Evolutionary conservation across 2,797 vertebrate genomes (phyloP).

Genomic region (Danio aesculapii): DNA sequence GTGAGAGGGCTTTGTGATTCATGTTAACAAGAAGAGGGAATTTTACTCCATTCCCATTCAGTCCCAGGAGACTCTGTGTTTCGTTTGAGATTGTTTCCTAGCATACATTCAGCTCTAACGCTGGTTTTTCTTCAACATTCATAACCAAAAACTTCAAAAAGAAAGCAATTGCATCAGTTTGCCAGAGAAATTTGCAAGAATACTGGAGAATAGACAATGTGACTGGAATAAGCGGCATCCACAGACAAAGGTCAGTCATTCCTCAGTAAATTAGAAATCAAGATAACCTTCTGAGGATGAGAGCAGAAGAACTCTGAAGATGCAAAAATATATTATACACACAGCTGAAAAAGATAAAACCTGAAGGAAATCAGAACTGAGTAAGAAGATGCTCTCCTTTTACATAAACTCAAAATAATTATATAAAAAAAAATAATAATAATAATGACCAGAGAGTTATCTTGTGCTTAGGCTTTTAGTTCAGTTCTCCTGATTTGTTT

Average conservation of each 20-base stretch:
- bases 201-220: not conserved
- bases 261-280: not conserved
- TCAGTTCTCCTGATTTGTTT: not conserved
- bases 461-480: not conserved
- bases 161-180: not conserved
- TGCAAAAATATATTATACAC: not conserved
- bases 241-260: slow-evolving; percentile 19
- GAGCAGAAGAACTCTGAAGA: not conserved
- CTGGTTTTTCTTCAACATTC: not conserved
- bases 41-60: slow-evolving; percentile 7
- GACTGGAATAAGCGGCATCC: not conserved
- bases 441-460: not conserved
- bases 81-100: slow-evolving; percentile 29
- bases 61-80: not conserved
- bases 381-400: not conserved
- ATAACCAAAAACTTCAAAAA: slow-evolving; percentile 4
- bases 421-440: not conserved
- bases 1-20: slow-evolving; percentile 15
- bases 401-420: not conserved
- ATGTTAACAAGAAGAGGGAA: slow-evolving; percentile 33
- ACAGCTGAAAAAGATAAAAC: not conserved
- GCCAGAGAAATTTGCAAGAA: no score
- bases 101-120: not conserved
- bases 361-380: not conserved
- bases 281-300: not conserved